Percentiles rank a stretch among this genome's conserved stretches.
phyloP scores from a whole-genome alignment of 2,888 invertebrate species.

The Embidobia sp. region DNA sequence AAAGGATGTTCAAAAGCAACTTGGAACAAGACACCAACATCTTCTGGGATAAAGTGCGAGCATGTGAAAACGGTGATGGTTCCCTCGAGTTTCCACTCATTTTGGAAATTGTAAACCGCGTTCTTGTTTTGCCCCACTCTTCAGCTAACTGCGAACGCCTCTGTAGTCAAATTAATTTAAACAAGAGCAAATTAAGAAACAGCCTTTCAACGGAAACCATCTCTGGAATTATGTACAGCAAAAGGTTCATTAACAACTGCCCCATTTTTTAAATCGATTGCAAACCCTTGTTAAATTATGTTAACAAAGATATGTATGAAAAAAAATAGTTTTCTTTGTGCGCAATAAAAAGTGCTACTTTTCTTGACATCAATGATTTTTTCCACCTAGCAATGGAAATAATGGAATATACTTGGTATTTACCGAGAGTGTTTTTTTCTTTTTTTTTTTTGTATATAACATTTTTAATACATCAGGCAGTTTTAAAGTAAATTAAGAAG shows the following conservation, averaged over 20 bases:
- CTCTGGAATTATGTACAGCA: conserved; percentile 27
- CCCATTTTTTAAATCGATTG: too few relatives aligned
- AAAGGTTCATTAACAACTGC: conserved; percentile 21
- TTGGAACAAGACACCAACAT: not conserved
- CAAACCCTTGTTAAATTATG: too few relatives aligned
- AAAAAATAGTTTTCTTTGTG: too few relatives aligned
- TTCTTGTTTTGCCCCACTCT: conserved; percentile 16
- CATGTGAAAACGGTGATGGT: not conserved
- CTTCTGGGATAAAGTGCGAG: conserved; percentile 32
- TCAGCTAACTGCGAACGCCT: conserved; percentile 42
- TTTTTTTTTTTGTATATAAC: too few relatives aligned
- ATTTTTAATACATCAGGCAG: too few relatives aligned
- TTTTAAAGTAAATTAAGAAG: too few relatives aligned
- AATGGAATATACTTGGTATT: too few relatives aligned
- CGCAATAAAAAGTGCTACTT: too few relatives aligned
- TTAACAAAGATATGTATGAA: too few relatives aligned
- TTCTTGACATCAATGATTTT: too few relatives aligned
- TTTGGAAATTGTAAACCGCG: conserved; percentile 2
- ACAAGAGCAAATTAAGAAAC: conserved; percentile 37
- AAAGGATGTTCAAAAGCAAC: conserved; percentile 14
- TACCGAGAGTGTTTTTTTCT: too few relatives aligned
- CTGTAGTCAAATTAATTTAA: conserved; percentile 40
- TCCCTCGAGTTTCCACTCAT: conserved; percentile 26
- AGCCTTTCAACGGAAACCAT: conserved; percentile 31
- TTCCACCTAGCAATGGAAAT: too few relatives aligned